phyloP scores from a whole-genome alignment of 1,140 invertebrate species.

The Plectus sambesii region DNA sequence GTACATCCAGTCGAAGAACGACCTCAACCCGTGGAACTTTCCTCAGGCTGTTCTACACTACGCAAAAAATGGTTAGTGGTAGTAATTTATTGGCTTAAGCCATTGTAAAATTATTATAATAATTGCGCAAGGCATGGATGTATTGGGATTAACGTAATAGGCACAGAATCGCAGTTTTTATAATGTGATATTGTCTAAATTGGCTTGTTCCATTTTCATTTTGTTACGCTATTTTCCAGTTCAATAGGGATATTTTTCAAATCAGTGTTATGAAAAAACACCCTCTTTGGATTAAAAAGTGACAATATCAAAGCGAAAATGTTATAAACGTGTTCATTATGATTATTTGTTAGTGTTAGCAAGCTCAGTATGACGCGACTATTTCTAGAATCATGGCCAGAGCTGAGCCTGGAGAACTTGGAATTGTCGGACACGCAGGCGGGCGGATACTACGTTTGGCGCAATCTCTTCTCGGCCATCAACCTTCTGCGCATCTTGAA shows the following conservation, averaged over 20 bases:
- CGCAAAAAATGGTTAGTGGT: slow-evolving; percentile 28
- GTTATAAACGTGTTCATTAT: no score
- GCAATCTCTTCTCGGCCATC: slow-evolving; percentile 95
- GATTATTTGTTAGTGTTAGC: slow-evolving; percentile 83
- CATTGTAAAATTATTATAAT: no score
- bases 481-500: slow-evolving; percentile 92
- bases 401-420: slow-evolving; percentile 79
- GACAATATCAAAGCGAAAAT: no score
- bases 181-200: no score
- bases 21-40: slow-evolving; percentile 48
- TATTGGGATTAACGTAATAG: no score
- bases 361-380: no score
- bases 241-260: no score
- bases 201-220: slow-evolving; percentile 10
- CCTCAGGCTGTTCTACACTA: slow-evolving; percentile 33
- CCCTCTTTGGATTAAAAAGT: no score
- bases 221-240: slow-evolving; percentile 32
- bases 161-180: no score
- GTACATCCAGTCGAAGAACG: slow-evolving; percentile 87
- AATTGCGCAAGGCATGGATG: background rate
- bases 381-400: slow-evolving; percentile 77
- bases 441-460: slow-evolving; percentile 66
- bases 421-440: slow-evolving; percentile 40
- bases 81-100: no score
- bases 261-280: no score